Evolutionary conservation across 2,797 vertebrate genomes (phyloP).

Genomic region (Sebastes itinus): DNA sequence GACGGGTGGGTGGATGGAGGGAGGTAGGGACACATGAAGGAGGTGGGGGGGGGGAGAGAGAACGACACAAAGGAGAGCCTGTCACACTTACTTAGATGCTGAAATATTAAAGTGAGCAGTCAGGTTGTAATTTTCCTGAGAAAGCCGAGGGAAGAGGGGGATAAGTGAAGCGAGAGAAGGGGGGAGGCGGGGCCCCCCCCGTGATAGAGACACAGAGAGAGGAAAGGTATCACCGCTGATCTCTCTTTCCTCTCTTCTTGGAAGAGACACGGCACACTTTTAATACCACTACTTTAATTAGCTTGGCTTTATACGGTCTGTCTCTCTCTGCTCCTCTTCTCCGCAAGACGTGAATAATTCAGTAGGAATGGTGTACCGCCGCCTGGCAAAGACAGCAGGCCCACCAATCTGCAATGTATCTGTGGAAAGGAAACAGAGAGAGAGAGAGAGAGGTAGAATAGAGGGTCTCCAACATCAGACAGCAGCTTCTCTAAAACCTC

Average conservation of each 20-base stretch:
- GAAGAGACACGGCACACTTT: conserved; percentile 77
- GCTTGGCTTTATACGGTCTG: conserved; percentile 62
- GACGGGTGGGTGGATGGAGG: conserved; percentile 34
- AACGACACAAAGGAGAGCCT: conserved; percentile 81
- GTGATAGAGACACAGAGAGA: conserved; percentile 60
- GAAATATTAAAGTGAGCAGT: conserved; percentile 86
- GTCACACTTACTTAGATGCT: conserved; percentile 86
- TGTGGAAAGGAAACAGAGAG: conserved; percentile 22
- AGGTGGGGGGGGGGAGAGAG: conserved; percentile 1
- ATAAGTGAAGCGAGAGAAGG: conserved; percentile 70
- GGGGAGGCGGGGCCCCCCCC: conserved; percentile 42
- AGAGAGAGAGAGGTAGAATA: neutral
- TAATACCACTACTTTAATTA: conserved; percentile 80
- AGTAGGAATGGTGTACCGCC: conserved; percentile 70
- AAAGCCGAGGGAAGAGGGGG: conserved; percentile 78
- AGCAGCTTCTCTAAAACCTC: conserved; percentile 8
- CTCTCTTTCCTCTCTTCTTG: conserved; percentile 66
- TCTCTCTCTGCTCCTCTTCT: conserved; percentile 54
- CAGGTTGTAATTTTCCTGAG: conserved; percentile 87
- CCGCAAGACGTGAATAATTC: conserved; percentile 77
- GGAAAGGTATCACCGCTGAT: conserved; percentile 81
- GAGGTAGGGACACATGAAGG: conserved; percentile 41
- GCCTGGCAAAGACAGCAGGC: conserved; percentile 64
- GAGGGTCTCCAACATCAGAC: conserved; percentile 1
- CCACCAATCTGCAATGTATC: conserved; percentile 68